Evolutionary conservation across 2,888 invertebrate genomes (phyloP).

Genomic region (Crepidodera aurea): DNA sequence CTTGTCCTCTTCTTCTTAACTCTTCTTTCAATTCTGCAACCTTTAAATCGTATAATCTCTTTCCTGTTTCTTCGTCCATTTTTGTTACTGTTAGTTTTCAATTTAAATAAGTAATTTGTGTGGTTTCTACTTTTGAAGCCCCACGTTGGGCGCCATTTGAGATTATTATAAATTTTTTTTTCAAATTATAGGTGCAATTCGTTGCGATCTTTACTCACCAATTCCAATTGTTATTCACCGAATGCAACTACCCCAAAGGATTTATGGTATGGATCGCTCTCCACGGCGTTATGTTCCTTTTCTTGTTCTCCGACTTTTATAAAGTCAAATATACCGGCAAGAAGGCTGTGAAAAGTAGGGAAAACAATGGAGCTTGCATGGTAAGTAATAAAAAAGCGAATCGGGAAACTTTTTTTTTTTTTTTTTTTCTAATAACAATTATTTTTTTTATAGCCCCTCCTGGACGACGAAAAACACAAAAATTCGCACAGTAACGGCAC

Average conservation of each 20-base stretch:
- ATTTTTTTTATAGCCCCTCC: constrained; percentile 68
- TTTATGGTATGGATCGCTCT: constrained; percentile 95
- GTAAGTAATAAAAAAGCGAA: constrained; percentile 67
- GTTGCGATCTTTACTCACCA: constrained; percentile 91
- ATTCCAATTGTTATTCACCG: constrained; percentile 87
- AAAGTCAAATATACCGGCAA: constrained; percentile 76
- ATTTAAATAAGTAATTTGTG: too few relatives aligned
- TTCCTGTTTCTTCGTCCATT: too few relatives aligned
- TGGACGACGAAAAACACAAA: constrained; percentile 63
- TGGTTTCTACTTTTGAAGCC: too few relatives aligned
- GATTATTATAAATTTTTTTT: not conserved
- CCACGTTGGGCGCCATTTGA: too few relatives aligned
- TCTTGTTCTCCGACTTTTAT: constrained; percentile 95
- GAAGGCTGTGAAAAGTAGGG: constrained; percentile 48
- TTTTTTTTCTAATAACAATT: not conserved
- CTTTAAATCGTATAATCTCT: too few relatives aligned
- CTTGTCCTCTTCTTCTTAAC: too few relatives aligned
- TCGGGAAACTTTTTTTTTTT: too few relatives aligned
- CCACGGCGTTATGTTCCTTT: constrained; percentile 92
- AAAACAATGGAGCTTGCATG: constrained; percentile 72
- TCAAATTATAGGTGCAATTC: constrained; percentile 81
- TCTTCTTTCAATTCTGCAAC: too few relatives aligned
- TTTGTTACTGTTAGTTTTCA: too few relatives aligned
- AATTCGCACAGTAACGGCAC: constrained; percentile 56
- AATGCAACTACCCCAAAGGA: constrained; percentile 89